Evolutionary conservation across 2,113 vertebrate species (phyloP), one percentile per base, ranked within the genome.

Genomic region (Datnioides undecimradiatus): DNA sequence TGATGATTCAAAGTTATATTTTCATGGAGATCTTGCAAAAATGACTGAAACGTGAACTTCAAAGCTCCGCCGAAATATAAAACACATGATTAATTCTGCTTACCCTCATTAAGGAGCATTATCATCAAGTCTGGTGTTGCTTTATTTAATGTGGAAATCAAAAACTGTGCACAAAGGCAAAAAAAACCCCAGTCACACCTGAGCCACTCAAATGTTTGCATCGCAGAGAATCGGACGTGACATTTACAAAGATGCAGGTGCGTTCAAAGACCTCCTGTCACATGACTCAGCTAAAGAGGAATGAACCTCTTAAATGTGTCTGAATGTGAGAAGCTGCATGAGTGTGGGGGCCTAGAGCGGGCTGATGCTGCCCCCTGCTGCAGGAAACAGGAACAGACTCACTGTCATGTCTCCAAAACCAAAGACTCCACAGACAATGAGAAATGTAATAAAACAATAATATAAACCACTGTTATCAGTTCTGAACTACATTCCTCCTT

Each of bases 311-410:
- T 29, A 48, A 13, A 16, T 25, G 21, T 33, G 19, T 31, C 19
- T 11, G 25, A 27, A 5, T 0, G 9, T 68, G 25, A 66, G 49
- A 76, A 34, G 5, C 12, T 14, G 43, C 27, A 11, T 43, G 11
- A 25, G 12, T 19, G 8, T 31, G 8, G 43, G 0, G 36, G 34
- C 19, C 13, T 45, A 27, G 41, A 54, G 54, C 70, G 65, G 58
- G 58, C 19, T 4, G 34, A 85, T 65, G 73, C 80, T 91, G 90
- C 85, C 92, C 68, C 75, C 92, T 92, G 82, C 33, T 91, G 93
- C 21, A 19, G 1, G 63, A 48, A 38, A 5, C 21, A 38, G 17
- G 40, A 36, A 76, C 25, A 45, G 29, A 23, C 48, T 4, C 8
- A 33, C 5, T n/a, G 17, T 17, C 41, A 36, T 21, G 0, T 17